Evolutionary conservation across 2,113 vertebrate genomes (phyloP).

Genomic region (Hippopotamus amphibius): DNA sequence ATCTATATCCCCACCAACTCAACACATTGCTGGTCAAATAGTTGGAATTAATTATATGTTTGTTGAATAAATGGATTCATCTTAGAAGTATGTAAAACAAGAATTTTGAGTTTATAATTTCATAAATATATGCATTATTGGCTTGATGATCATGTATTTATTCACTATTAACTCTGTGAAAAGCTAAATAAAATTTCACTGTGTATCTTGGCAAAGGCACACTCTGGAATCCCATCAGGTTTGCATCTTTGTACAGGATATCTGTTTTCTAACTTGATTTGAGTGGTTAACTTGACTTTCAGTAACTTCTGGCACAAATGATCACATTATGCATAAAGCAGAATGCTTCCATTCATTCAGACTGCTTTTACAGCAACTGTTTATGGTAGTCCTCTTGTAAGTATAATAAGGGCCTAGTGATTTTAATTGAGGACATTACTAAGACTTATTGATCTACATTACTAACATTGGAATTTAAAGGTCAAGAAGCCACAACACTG

Average conservation of each 20-base stretch:
- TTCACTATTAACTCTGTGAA: background rate
- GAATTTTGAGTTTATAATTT: background rate
- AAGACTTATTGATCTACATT: slow-evolving; percentile 57
- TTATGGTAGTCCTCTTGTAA: slow-evolving; percentile 47
- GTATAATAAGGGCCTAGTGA: slow-evolving; percentile 61
- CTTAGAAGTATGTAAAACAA: background rate
- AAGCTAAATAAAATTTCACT: background rate
- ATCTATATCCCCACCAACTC: background rate
- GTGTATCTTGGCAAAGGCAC: background rate
- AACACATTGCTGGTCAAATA: background rate
- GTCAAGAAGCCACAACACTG: slow-evolving; percentile 58
- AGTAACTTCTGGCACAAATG: background rate
- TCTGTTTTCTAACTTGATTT: background rate
- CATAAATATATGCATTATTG: background rate
- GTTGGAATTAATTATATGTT: background rate
- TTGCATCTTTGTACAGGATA: background rate
- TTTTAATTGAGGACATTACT: slow-evolving; percentile 75
- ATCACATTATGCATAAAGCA: background rate
- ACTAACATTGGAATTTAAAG: slow-evolving; percentile 55
- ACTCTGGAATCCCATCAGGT: background rate
- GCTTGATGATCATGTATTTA: background rate
- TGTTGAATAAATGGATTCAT: background rate
- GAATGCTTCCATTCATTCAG: background rate
- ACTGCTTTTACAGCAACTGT: background rate
- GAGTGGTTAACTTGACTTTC: background rate